Evolutionary conservation across 2,888 invertebrate species (phyloP), one percentile per base, ranked within the genome.

Genomic region (Acanthosoma haemorrhoidale): DNA sequence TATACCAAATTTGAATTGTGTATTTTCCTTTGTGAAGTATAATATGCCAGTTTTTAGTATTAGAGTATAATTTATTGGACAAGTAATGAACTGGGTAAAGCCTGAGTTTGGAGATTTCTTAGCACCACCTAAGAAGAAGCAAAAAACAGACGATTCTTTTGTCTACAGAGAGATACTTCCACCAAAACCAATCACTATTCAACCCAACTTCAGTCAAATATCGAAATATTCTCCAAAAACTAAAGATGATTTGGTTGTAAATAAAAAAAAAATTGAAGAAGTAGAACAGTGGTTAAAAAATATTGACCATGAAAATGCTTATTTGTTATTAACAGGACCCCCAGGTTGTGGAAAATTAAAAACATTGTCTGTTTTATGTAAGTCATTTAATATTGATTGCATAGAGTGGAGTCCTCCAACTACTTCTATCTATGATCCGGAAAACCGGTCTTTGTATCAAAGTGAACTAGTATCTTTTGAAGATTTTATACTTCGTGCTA

Each of bases 181-280:
- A 21, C 18, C 29, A 16, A n/a, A 51, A 4, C 18, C 9, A 13
- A 31, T 15, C 18, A n/a, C 5, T 13, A 31, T 60, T n/a, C 18
- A 43, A 16, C 13, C 15, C 1, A 59, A 66, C 13, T 18, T 70
- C 36, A 15, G 18, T 34, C 25, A 32, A n/a, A 4, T 58, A 16
- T 15, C 16, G 32, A 66, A 59, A 18, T 68, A 58, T 67, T 41
- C 16, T 1, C 72, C 70, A 57, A 43, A 63, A 51, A 38, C 31
- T n/a, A 72, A 59, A 43, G 64, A 43, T n/a, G 73, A 73, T 25
- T 61, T 73, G 9, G 71, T 70, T 4, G 71, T 73, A 5, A 71
- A 73, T 39, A 73, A 69, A 38, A 73, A 73, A 63, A 73, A 73
- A 67, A 41, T 73, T 3, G 69, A 69, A 32, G 73, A 71, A 41